Base-by-base conservation (phyloP, 2,888 invertebrate genomes). In the Frankliniella fusca region DNA sequence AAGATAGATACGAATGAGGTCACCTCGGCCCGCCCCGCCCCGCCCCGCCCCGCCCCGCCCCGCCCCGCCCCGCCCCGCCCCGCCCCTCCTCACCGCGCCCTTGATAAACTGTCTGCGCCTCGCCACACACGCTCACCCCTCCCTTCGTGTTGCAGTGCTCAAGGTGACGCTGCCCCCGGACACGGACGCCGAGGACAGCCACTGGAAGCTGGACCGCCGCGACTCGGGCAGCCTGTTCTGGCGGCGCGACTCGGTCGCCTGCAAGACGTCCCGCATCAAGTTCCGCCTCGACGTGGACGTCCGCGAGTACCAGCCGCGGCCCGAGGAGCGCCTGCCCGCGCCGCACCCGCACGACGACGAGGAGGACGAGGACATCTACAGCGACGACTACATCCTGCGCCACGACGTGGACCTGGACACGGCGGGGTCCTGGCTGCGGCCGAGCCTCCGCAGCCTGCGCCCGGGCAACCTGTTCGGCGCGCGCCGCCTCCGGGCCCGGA, bases 261-360 rank as follows among this genome's bases (percentile, higher is more conserved):
- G 83, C 80, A 81, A 81, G 81, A 86, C 87, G 82, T 87, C 88
- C 3, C 88, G 87, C 84, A 88, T 89, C n/a, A 88, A 88, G 65
- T 89, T 89, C 85, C 88, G 89, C 28, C 88, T 88, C 82, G 89
- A 89, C 82, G 89, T 89, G 50, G 89, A 89, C 84, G 88, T 89
- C 20, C 83, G 89, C 79, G 89, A 89, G 85, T 89, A 81, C 83
- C 79, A 76, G 11, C n/a, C 81, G 48, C 84, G 81, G 82, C 28
- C 49, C 20, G 85, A 85, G 80, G 83, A 83, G 18, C 83, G 83
- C 61, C 80, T 50, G n/a, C 61, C 79, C 23, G 81, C 38, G 38
- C 38, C 54, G 54, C 54, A 54, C 15, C 15, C 54, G 70, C 61
- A 23, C 11, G 70, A 76, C 27, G 70, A 11, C 27, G 70, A 76